Evolutionary conservation across 2,888 invertebrate species (phyloP), one percentile per base, ranked within the genome.

Genomic region (Megaustenia siamemsis): DNA sequence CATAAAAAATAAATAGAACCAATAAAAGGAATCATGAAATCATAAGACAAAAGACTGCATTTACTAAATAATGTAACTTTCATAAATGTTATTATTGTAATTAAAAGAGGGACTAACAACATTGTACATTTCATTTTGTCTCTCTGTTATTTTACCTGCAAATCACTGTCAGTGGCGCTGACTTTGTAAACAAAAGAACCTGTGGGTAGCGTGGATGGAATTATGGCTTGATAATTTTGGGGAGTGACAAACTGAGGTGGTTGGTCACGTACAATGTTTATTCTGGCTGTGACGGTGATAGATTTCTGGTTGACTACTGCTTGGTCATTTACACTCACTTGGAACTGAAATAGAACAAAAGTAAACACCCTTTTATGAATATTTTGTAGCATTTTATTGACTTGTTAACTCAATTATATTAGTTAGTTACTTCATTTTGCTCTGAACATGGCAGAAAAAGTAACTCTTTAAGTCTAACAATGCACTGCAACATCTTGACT

Each of bases 171-270:
- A 10, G 4, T 15, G 3, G 86, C 86, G 38, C 38, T 32, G n/a
- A 83, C 86, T 40, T n/a, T 69, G 73, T 53, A 88, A 66, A 90
- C 83, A 32, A 35, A 12, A 21, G 79, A 76, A 8, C 83, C 87
- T 43, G 86, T 86, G 0, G 88, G 84, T 78, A 85, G 84, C 75
- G 88, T 89, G 84, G 88, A 91, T 84, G 86, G 87, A 24, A 92
- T 88, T 1, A 81, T 81, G 0, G 86, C 81, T 4, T 10, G 40
- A 79, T 91, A 91, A 12, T 87, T 88, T 60, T 79, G 75, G 0
- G 79, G 35, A 35, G 83, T 86, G 43, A 84, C 8, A 68, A 88
- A 89, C 0, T 5, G 0, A 4, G 89, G 89, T 21, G 85, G 78
- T 8, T 56, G 73, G 69, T 89, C 87, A 18, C 84, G 71, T 15